phyloP scores from a whole-genome alignment of 2,797 vertebrate species.

The Eospalax fontanierii region DNA sequence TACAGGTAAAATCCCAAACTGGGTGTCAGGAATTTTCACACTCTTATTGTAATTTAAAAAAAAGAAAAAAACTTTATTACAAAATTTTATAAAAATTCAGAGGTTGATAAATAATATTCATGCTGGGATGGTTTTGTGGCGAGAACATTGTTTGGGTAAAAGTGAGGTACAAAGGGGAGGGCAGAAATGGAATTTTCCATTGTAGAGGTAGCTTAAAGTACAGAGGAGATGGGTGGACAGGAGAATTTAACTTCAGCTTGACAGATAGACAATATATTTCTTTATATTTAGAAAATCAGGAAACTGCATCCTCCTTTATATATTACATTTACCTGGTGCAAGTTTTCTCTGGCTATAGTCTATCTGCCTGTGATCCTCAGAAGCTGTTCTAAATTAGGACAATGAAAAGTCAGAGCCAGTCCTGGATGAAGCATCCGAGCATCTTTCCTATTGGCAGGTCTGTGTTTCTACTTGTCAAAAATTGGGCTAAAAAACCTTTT shows the following conservation, averaged over 20 bases:
- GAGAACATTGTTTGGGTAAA: conserved; percentile 28
- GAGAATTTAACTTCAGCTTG: neutral
- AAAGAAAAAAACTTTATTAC: neutral
- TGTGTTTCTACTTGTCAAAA: conserved; percentile 46
- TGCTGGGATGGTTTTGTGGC: conserved; percentile 10
- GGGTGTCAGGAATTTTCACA: neutral
- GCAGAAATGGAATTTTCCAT: conserved; percentile 10
- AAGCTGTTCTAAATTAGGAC: neutral
- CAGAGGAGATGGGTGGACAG: neutral
- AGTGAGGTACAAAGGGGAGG: neutral
- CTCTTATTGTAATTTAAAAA: neutral
- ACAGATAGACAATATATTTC: neutral
- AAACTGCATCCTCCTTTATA: conserved; percentile 22
- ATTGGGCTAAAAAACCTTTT: neutral
- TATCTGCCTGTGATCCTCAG: neutral
- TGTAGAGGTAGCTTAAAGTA: neutral
- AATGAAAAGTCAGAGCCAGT: neutral
- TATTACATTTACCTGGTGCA: neutral
- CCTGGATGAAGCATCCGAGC: neutral
- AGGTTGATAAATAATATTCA: conserved; percentile 36
- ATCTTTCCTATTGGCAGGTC: neutral
- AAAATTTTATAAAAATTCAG: neutral
- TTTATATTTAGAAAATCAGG: neutral
- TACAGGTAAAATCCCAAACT: neutral
- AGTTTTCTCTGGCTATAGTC: neutral